phyloP scores from a whole-genome alignment of 2,888 invertebrate species.

The Stenodera caucasica region DNA sequence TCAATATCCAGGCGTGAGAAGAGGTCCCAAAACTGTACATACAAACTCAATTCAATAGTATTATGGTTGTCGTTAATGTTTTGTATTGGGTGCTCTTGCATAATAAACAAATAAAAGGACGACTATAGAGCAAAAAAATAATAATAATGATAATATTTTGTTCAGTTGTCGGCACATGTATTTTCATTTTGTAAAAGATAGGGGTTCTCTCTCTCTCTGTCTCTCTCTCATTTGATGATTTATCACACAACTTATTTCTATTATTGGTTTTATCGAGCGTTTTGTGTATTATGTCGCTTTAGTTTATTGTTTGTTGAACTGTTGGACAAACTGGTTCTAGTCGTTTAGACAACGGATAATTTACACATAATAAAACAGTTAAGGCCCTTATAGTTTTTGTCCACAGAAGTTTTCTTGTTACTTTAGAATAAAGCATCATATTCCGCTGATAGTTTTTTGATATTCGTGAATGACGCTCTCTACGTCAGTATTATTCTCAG shows the following conservation, averaged over 20 bases:
- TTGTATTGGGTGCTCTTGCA: not conserved
- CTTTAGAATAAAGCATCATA: too few relatives aligned
- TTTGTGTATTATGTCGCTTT: not conserved
- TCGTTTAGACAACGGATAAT: constrained; percentile 1
- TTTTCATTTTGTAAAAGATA: constrained; percentile 1
- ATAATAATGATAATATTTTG: not conserved
- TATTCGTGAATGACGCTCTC: too few relatives aligned
- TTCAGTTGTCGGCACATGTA: constrained; percentile 6
- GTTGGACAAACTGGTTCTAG: not conserved
- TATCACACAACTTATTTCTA: not conserved
- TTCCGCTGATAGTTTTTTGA: too few relatives aligned
- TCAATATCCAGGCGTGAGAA: constrained; percentile 56
- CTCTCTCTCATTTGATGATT: not conserved
- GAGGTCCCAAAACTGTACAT: constrained; percentile 31
- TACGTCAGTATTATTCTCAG: too few relatives aligned
- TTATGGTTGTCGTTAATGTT: not conserved
- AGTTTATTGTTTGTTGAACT: not conserved
- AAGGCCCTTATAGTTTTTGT: not conserved
- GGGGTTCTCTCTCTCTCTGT: not conserved
- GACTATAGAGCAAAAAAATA: not conserved
- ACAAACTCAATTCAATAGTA: not conserved
- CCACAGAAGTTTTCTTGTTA: too few relatives aligned
- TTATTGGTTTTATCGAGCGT: constrained; percentile 2
- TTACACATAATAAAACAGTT: constrained; percentile 2
- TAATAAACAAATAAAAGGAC: not conserved